Base-by-base conservation (phyloP, 1,140 invertebrate genomes). In the Apis cerana region DNA sequence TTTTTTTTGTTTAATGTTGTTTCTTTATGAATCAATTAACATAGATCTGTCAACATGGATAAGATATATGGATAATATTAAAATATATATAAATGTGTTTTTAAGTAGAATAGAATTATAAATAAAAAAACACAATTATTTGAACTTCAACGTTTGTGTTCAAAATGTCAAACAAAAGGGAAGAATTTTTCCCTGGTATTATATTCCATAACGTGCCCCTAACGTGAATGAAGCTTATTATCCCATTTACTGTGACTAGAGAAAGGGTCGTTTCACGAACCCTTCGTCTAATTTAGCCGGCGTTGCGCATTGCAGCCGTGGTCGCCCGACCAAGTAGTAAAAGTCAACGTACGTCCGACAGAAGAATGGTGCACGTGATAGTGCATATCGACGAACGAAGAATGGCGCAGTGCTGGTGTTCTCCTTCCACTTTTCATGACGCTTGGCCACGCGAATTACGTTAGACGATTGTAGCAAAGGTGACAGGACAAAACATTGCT, bases 351-450 rank as follows among this genome's bases (percentile, higher is more conserved):
- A 82, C 85, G 23, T 68, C 52, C 54, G 61, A 69, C 58, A 50
- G 81, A 72, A 82, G 76, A 33, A 65, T 56, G 59, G 69, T 68
- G 72, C 85, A 80, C 62, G 85, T 69, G 81, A 84, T 76, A 71
- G 82, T 84, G 50, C 27, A 74, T 67, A 84, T 84, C 59, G 76
- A 85, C 52, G 72, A 50, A 61, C 61, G 79, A 50, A 48, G 64
- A 78, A 33, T 89, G 90, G 85, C 89, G 90, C 90, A 91, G 75
- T 90, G 90, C 89, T 70, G 89, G 75, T 78, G 68, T 83, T 85
- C 83, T 82, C 75, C 80, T 85, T 75, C 78, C 72, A 74, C 83
- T 78, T 68, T 79, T 65, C 83, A 77, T 82, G 85, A 86, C 85
- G 75, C 65, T 62, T 56, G 67, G 70, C 82, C 64, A 50, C 67